Evolutionary conservation across 37 sponge, comb jelly and placozoan species (phyloP).

Genomic region (Amphimedon queenslandica): DNA sequence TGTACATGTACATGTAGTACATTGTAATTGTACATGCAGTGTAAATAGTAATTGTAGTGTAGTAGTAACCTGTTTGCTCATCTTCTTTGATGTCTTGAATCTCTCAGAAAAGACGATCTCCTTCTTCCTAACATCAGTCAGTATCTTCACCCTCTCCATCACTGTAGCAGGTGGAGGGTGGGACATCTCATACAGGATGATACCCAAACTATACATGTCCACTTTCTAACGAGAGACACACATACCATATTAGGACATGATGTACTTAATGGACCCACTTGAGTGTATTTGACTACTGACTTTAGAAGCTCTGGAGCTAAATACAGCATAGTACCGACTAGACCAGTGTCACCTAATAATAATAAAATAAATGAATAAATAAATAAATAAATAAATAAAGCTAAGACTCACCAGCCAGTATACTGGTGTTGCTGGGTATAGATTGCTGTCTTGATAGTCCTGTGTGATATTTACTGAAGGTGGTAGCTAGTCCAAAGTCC

Average conservation of each 20-base stretch:
- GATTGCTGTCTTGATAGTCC: not conserved
- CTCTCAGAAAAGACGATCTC: constrained; percentile 31
- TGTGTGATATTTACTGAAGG: constrained; percentile 33
- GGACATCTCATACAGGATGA: constrained; percentile 97
- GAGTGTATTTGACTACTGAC: constrained; percentile 40
- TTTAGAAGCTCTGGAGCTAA: constrained; percentile 67
- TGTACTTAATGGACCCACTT: no score
- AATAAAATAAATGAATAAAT: no score
- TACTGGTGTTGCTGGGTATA: not conserved
- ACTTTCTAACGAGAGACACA: constrained; percentile 65
- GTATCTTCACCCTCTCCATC: constrained; percentile 73
- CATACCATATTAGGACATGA: no score
- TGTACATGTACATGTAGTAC: no score
- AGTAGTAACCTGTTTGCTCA: constrained; percentile 31
- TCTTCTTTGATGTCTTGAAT: constrained; percentile 27
- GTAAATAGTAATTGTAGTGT: no score
- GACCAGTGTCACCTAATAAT: constrained; percentile 55
- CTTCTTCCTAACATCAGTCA: constrained; percentile 38
- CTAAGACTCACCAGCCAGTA: not conserved
- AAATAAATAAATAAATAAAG: no score
- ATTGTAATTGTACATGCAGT: no score
- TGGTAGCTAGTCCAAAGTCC: constrained; percentile 96
- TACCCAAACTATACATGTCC: constrained; percentile 95
- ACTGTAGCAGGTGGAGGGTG: constrained; percentile 60
- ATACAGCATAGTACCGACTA: constrained; percentile 82